Evolutionary conservation across 1,140 invertebrate species (phyloP).

Genomic region (Apis florea): DNA sequence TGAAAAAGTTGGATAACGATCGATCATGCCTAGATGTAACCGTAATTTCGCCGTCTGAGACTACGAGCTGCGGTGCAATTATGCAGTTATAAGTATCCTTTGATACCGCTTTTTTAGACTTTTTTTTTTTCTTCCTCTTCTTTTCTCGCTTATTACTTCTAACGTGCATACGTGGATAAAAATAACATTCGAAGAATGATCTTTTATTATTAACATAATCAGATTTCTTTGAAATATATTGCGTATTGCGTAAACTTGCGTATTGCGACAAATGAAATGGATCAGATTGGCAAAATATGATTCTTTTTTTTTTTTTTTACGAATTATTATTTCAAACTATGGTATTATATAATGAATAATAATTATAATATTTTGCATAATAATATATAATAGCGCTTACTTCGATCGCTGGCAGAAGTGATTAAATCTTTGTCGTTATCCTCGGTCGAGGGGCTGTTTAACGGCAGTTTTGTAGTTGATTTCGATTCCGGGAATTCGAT

Average conservation of each 20-base stretch:
- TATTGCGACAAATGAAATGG: too few relatives aligned
- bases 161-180: too few relatives aligned
- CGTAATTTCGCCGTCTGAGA: slow-evolving; percentile 9
- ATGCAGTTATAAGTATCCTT: slow-evolving; percentile 8
- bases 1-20: slow-evolving; percentile 45
- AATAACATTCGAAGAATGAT: background rate
- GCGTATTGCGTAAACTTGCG: too few relatives aligned
- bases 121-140: background rate
- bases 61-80: background rate
- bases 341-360: too few relatives aligned
- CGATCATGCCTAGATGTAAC: slow-evolving; percentile 15
- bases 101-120: background rate
- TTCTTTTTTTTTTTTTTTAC: too few relatives aligned
- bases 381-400: slow-evolving; percentile 43
- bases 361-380: background rate
- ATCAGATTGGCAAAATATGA: too few relatives aligned
- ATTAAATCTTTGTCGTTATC: slow-evolving; percentile 57
- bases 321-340: too few relatives aligned
- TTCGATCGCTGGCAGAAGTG: slow-evolving; percentile 64
- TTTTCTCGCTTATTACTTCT: too few relatives aligned
- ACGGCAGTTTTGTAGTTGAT: slow-evolving; percentile 52
- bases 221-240: too few relatives aligned
- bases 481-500: slow-evolving; percentile 44
- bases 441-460: slow-evolving; percentile 36
- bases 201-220: too few relatives aligned